Evolutionary conservation across 2,888 invertebrate species (phyloP).

Genomic region (Eudasyphora cyanicolor): DNA sequence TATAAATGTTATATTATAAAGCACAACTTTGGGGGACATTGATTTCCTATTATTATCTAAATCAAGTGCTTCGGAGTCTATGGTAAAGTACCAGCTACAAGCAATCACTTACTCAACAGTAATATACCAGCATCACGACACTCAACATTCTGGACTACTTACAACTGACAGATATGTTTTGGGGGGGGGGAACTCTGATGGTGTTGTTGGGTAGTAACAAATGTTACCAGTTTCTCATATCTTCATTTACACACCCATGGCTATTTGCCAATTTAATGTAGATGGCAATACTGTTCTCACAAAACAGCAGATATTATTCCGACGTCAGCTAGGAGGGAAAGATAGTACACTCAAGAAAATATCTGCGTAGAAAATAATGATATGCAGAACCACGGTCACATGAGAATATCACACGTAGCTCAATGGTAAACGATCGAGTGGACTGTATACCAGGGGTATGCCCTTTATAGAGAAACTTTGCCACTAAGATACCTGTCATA

Average conservation of each 20-base stretch:
- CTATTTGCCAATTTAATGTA: slow-evolving; percentile 62
- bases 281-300: slow-evolving; percentile 43
- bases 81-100: slow-evolving; percentile 39
- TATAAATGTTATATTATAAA: slow-evolving; percentile 54
- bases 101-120: not conserved
- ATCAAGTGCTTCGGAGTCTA: not conserved
- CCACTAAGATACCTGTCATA: too few relatives aligned
- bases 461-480: too few relatives aligned
- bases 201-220: slow-evolving; percentile 51
- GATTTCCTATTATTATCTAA: slow-evolving; percentile 61
- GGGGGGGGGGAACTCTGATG: not conserved
- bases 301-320: not conserved
- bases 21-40: slow-evolving; percentile 63
- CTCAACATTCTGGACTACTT: slow-evolving; percentile 21
- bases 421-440: too few relatives aligned
- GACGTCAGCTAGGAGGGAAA: not conserved
- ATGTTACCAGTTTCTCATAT: slow-evolving; percentile 61
- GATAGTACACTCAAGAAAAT: too few relatives aligned
- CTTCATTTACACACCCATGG: slow-evolving; percentile 58
- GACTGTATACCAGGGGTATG: too few relatives aligned
- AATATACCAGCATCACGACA: not conserved
- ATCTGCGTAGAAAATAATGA: too few relatives aligned
- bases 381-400: too few relatives aligned
- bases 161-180: not conserved
- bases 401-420: too few relatives aligned